Evolutionary conservation across 2,797 vertebrate genomes (phyloP), one percentile per base, ranked within the genome.

Genomic region (Melanitta fusca): DNA sequence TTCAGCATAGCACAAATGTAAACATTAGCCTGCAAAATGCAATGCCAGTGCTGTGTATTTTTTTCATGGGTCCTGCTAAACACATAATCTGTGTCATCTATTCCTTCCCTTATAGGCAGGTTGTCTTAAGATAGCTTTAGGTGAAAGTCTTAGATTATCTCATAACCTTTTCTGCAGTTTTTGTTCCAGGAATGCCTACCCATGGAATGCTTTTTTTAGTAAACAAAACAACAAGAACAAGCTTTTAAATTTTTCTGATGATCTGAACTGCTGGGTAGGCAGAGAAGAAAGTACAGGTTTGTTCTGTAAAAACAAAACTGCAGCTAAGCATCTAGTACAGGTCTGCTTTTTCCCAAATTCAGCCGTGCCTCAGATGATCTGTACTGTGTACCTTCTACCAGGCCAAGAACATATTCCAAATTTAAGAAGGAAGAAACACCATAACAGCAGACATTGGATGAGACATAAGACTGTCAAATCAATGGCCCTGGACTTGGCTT

Each of bases 391-490:
- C 30, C 32, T 86, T 88, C 57, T 49, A 39, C 21, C 18, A 68
- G 41, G 82, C 80, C 88, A 93, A 80, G 73, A 93, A 90, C 8
- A 21, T 36, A 66, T 17, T 60, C 32, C 27, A n/a, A 64, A 60
- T 38, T 93, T 93, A 64, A 86, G 66, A 90, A 78, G 85, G 41
- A 75, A 91, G n/a, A 8, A 88, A 32, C 27, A 39, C 6, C 30
- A 68, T 56, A 87, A 68, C 21, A 82, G 47, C 24, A 78, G 68
- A 64, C 41, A 5, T 7, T 91, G 51, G 17, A 90, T 72, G 45
- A 92, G 80, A 62, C 19, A 28, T 19, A 21, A 95, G 73, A 28
- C 66, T 66, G 45, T 77, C 78, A 87, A 91, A 87, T 71, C n/a
- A 34, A 7, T 28, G 34, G 56, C 60, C 53, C 41, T 66, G 85